Percentiles rank a stretch among this genome's conserved stretches.
Conservation (phyloP, 2,888 invertebrate genomes). For the Galeruca laticollis region DNA sequence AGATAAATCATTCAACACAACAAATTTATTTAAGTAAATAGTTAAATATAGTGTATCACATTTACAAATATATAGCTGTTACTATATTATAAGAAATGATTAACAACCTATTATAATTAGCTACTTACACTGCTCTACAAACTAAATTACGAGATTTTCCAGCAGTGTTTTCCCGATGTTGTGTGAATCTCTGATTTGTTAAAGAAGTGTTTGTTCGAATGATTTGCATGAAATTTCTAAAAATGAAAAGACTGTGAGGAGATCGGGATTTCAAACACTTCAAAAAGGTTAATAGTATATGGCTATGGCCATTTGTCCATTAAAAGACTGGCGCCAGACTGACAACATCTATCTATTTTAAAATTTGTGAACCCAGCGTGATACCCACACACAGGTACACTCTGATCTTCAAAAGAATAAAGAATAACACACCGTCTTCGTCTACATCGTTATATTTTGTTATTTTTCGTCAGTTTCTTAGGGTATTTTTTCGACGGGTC, state of each 20-base stretch:
- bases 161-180: too few species aligned
- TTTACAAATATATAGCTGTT: too few species aligned
- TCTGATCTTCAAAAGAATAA: conserved; percentile 11
- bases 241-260: conserved; percentile 3
- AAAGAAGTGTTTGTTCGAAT: neutral
- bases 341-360: conserved; percentile 50
- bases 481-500: conserved; percentile 13
- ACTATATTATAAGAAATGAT: too few species aligned
- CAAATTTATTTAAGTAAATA: too few species aligned
- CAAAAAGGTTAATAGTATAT: conserved; percentile 34
- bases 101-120: too few species aligned
- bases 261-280: conserved; percentile 11
- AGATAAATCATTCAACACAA: too few species aligned
- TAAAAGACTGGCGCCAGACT: conserved; percentile 53
- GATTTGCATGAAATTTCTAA: conserved; percentile 12
- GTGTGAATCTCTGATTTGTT: too few species aligned
- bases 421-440: conserved; percentile 1
- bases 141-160: too few species aligned
- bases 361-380: conserved; percentile 53
- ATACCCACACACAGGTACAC: conserved; percentile 44
- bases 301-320: conserved; percentile 44
- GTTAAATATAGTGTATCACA: too few species aligned
- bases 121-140: too few species aligned
- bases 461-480: conserved; percentile 22
- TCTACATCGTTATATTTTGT: conserved; percentile 11